Percentiles rank a stretch among this genome's conserved stretches.
phyloP scores from a whole-genome alignment of 2,113 vertebrate species.

The Amblyornis subalaris region DNA sequence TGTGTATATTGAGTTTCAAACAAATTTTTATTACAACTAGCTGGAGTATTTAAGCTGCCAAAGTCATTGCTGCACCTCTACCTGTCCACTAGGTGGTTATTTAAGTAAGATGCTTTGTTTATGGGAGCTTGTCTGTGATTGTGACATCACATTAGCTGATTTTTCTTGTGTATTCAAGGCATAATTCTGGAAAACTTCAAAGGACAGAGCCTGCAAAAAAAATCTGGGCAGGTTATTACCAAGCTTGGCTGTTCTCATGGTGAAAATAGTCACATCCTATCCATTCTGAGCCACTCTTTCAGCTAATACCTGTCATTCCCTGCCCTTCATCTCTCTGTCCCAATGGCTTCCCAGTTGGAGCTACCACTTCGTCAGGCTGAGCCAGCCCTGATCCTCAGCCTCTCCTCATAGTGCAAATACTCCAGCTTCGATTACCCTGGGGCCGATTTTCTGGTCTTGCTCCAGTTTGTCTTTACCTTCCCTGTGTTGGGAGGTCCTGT shows the following conservation, averaged over 20 bases:
- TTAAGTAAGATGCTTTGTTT: not conserved
- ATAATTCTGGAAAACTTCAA: not conserved
- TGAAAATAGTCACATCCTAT: not conserved
- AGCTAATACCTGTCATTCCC: not conserved
- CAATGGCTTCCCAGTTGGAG: not conserved
- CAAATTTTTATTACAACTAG: not conserved
- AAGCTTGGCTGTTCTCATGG: accelerated
- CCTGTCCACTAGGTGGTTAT: not conserved
- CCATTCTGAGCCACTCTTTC: not conserved
- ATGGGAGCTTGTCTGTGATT: not conserved
- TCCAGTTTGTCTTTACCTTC: accelerated
- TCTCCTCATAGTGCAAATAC: not conserved
- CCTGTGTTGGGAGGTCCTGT: not conserved
- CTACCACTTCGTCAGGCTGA: accelerated
- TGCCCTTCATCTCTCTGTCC: not conserved
- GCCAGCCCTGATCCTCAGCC: not conserved
- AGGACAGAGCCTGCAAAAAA: not conserved
- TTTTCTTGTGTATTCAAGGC: not conserved
- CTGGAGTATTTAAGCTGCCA: not conserved
- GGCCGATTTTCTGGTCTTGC: not conserved
- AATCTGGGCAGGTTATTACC: not conserved
- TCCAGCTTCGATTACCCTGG: not conserved
- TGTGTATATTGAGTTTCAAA: not conserved
- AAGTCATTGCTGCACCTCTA: not conserved
- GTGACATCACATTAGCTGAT: accelerated